Evolutionary conservation across 2,888 invertebrate species (phyloP), one percentile per base, ranked within the genome.

Genomic region (Ditula angustiorana): DNA sequence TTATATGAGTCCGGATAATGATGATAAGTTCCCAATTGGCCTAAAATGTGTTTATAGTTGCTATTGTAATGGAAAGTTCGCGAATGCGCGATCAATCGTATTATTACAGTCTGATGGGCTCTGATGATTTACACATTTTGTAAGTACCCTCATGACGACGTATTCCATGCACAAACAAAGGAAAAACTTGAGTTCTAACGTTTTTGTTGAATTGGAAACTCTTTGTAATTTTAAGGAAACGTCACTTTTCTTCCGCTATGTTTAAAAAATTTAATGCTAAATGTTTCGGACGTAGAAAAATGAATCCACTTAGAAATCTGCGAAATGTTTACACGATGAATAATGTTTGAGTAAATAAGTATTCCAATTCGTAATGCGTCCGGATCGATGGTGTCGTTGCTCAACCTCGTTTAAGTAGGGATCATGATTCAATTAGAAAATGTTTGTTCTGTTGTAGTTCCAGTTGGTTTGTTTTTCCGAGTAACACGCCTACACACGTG

Each of bases 371-470:
- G 28, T 28, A 41, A 19, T 41, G 16, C 10, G 41, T 41, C 28
- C 16, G 11, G 5, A 2, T 30, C 19, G 50, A 50, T 50, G 30
- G 30, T 50, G 10, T 28, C 24, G 47, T 13, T 30, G 4, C 49
- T 50, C 49, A 16, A 19, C 28, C 11, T 4, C 16, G 28, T 28
- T 16, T 13, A 23, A 49, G 11, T 23, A 60, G 37, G 56, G 21
- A 67, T 56, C 49, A 37, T 59, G 59, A 41, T 50, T 53, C 52
- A 57, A 62, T 67, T 37, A 57, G 33, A 50, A 49, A 66, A 60
- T 69, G 58, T 69, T 68, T 69, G 64, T 64, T 59, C 60, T 53
- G 49, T 37, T 61, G 63, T 63, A 56, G 63, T 63, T 52, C 61
- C 63, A 66, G 63, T 69, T 57, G 60, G 64, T 37, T 44, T 56